Evolutionary conservation across 2,888 invertebrate species (phyloP).

Genomic region (Brachyopa scutellaris): DNA sequence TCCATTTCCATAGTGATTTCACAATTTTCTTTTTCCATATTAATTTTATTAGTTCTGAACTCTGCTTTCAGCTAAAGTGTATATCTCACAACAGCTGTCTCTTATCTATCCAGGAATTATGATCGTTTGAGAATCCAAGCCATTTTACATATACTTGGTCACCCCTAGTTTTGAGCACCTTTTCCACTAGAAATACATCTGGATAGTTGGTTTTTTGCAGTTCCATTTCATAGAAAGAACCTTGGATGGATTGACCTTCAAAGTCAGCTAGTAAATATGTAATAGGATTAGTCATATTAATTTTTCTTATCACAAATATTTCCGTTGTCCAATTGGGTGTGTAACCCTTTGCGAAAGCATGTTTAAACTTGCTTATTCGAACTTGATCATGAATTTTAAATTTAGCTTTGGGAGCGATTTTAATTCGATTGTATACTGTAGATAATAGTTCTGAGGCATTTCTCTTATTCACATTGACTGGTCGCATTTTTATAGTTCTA

Average conservation of each 20-base stretch:
- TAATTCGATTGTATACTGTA: constrained; percentile 51
- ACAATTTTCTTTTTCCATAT: not conserved
- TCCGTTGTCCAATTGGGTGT: constrained; percentile 6
- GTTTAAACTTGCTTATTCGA: constrained; percentile 66
- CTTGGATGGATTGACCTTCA: constrained; percentile 74
- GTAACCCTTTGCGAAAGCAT: constrained; percentile 4
- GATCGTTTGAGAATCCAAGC: not conserved
- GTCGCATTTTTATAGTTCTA: constrained; percentile 73
- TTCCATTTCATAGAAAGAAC: constrained; percentile 76
- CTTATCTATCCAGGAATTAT: too few relatives aligned
- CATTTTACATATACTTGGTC: not conserved
- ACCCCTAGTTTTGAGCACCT: not conserved
- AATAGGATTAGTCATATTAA: not conserved
- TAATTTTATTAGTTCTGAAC: too few relatives aligned
- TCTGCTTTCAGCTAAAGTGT: too few relatives aligned
- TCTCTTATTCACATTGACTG: constrained; percentile 68
- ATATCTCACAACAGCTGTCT: too few relatives aligned
- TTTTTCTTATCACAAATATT: not conserved
- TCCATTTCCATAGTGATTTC: too few relatives aligned
- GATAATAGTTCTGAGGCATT: constrained; percentile 45
- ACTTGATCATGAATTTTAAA: constrained; percentile 74
- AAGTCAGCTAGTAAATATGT: constrained; percentile 73
- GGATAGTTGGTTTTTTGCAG: constrained; percentile 74
- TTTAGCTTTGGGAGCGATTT: constrained; percentile 56
- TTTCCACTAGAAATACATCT: not conserved